Evolutionary conservation across 1,140 invertebrate species (phyloP).

Genomic region (Pseudachorutes palmiensis): DNA sequence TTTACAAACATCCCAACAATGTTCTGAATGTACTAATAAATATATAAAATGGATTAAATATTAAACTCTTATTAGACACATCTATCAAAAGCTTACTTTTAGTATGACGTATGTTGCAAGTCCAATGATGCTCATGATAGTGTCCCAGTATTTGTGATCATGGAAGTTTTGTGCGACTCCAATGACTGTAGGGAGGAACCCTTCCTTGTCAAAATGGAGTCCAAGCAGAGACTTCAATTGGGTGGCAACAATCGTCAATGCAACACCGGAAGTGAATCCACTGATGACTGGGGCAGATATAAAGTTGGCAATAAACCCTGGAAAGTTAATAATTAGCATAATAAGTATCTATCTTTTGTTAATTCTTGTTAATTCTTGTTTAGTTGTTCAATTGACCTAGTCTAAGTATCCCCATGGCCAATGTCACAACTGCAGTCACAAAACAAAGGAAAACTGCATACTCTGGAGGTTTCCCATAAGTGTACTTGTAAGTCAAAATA

Average conservation of each 20-base stretch:
- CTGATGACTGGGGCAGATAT: conserved; percentile 82
- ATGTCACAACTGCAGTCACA: conserved; percentile 65
- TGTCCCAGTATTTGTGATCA: conserved; percentile 57
- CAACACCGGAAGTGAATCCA: conserved; percentile 80
- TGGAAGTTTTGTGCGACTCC: conserved; percentile 57
- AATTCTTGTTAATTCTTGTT: neutral
- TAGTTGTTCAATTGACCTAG: conserved; percentile 50
- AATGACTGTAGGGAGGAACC: conserved; percentile 56
- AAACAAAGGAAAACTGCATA: conserved; percentile 58
- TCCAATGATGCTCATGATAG: conserved; percentile 56
- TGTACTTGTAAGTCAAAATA: conserved; percentile 57
- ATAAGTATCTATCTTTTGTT: conserved; percentile 3
- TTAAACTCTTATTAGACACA: too few relatives aligned
- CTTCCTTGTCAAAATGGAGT: conserved; percentile 54
- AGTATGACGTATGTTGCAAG: conserved; percentile 44
- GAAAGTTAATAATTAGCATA: conserved; percentile 26
- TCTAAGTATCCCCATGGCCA: conserved; percentile 74
- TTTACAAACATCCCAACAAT: conserved; percentile 18
- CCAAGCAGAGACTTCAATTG: conserved; percentile 74
- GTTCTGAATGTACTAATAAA: conserved; percentile 21
- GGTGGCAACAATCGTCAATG: conserved; percentile 73
- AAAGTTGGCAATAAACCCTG: conserved; percentile 83
- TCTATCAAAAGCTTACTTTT: neutral
- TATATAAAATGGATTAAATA: neutral
- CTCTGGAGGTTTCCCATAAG: conserved; percentile 52